Evolutionary conservation across 2,113 vertebrate genomes (phyloP).

Genomic region (Eulacestoma nigropectus): DNA sequence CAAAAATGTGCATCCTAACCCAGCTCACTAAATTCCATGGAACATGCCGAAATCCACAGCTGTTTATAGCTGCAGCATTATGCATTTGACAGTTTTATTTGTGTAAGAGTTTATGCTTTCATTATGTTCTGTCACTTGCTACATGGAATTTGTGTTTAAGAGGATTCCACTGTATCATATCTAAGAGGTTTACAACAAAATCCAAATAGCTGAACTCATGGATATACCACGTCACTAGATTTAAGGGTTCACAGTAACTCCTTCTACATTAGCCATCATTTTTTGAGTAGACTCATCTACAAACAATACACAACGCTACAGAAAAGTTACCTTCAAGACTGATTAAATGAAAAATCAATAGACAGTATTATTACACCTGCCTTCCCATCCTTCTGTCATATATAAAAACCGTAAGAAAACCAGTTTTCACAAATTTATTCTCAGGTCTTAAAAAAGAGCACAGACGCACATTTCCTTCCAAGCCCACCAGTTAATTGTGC

Average conservation of each 20-base stretch:
- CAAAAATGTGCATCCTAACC: not conserved
- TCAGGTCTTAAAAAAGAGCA: not conserved
- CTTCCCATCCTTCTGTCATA: not conserved
- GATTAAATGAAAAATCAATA: conserved; percentile 41
- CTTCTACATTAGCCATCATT: not conserved
- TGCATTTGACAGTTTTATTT: conserved; percentile 67
- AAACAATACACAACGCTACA: not conserved
- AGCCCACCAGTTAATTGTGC: not conserved
- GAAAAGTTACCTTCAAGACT: not conserved
- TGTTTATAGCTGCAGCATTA: conserved; percentile 52
- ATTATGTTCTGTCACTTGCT: conserved; percentile 70
- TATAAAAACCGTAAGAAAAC: not conserved
- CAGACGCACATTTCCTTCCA: not conserved
- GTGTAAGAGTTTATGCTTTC: conserved; percentile 68
- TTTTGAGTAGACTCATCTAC: not conserved
- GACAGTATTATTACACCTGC: not conserved
- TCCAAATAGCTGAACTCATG: conserved; percentile 52
- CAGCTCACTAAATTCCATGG: not conserved
- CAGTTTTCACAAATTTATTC: not conserved
- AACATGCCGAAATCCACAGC: conserved; percentile 23
- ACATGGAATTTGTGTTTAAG: conserved; percentile 72
- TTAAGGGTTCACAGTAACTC: conserved; percentile 23
- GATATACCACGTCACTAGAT: not conserved
- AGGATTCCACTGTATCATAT: conserved; percentile 70
- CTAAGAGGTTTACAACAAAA: conserved; percentile 70